These are phyloP conservation scores for Lapara coniferarum DNA, from an alignment of 2,888 invertebrate species.

Conservation along the genomic window DNA sequence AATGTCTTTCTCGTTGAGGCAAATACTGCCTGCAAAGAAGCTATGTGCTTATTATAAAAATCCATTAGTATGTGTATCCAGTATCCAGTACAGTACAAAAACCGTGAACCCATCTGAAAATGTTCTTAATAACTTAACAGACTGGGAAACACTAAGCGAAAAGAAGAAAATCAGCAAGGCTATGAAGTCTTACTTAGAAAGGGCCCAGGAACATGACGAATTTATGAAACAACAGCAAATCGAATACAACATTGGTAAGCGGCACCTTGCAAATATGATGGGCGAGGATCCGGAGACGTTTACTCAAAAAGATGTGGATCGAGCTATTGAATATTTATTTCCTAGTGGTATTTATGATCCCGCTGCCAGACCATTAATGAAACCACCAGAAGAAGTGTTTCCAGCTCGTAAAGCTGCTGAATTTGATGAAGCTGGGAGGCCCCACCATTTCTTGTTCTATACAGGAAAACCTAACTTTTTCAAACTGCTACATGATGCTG, in stretches of 20 bases:
- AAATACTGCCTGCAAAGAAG: constrained; percentile 52
- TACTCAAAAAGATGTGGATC: constrained; percentile 93
- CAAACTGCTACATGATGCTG: constrained; percentile 90
- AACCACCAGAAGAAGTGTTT: constrained; percentile 94
- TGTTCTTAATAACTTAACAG: constrained; percentile 59
- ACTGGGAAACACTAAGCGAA: constrained; percentile 74
- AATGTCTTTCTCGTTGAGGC: constrained; percentile 30
- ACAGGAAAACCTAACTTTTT: constrained; percentile 94
- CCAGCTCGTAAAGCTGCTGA: constrained; percentile 93
- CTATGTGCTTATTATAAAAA: constrained; percentile 45
- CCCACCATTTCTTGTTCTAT: constrained; percentile 95
- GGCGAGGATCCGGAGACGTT: constrained; percentile 95
- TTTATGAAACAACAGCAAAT: constrained; percentile 91
- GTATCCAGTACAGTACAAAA: constrained; percentile 54
- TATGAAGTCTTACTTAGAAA: constrained; percentile 94
- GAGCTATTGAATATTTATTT: constrained; percentile 96
- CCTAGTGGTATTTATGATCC: constrained; percentile 96
- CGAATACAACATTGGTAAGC: constrained; percentile 95
- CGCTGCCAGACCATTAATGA: constrained; percentile 94
- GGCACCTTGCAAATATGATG: constrained; percentile 99
- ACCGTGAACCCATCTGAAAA: constrained; percentile 44
- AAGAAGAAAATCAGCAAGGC: constrained; percentile 91
- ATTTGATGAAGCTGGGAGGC: constrained; percentile 95
- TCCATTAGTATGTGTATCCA: constrained; percentile 40
- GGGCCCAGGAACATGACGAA: constrained; percentile 90